These are phyloP conservation scores for Lipotes vexillifer DNA, from an alignment of 2,113 vertebrate species.

Conservation along the genomic window DNA sequence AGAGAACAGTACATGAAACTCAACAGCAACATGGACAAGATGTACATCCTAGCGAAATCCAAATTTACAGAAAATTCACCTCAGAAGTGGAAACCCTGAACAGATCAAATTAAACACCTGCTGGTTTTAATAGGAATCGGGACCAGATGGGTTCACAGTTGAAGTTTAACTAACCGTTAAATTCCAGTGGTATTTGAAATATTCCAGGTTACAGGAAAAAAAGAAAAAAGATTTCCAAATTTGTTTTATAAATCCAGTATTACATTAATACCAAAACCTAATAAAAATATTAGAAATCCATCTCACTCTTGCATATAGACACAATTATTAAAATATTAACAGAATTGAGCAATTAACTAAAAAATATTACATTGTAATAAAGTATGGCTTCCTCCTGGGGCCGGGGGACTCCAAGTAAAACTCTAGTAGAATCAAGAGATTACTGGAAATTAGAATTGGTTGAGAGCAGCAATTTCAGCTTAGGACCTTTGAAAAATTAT, in stretches of 20 bases:
- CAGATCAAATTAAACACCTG: neutral
- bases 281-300: neutral
- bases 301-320: neutral
- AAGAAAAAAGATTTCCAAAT: neutral
- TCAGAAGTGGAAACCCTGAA: neutral
- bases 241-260: neutral
- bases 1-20: neutral
- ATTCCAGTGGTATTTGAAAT: neutral
- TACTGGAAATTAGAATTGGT: neutral
- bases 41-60: neutral
- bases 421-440: neutral
- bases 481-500: neutral
- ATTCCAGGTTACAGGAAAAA: neutral
- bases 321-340: neutral
- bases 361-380: neutral
- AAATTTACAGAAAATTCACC: neutral
- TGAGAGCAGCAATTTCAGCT: neutral
- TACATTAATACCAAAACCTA: neutral
- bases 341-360: slow-evolving; percentile 17
- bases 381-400: neutral
- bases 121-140: neutral
- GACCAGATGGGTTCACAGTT: neutral
- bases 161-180: neutral
- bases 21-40: neutral
- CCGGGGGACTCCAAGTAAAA: neutral